These are phyloP conservation scores for Gadus chalcogrammus DNA, from an alignment of 2,113 vertebrate genomes.

Conservation along the genomic window DNA sequence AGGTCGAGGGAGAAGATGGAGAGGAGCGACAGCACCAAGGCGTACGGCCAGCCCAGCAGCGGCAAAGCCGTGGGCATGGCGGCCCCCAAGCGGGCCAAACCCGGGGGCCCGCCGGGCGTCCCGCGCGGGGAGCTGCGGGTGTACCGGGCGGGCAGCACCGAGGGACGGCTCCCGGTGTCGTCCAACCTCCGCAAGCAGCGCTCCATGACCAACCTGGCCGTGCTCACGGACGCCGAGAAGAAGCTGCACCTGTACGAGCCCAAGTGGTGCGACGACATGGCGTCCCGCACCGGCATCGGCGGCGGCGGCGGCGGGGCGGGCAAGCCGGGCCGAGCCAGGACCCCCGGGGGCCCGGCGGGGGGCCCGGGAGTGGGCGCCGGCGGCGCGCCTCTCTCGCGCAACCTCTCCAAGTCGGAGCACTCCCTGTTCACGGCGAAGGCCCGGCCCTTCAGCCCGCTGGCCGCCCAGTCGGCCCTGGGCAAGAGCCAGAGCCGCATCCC, in stretches of 20 bases:
- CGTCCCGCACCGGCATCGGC: conserved; percentile 71
- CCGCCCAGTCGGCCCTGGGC: conserved; percentile 74
- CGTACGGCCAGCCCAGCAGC: conserved; percentile 69
- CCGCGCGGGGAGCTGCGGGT: conserved; percentile 86
- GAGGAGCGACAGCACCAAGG: conserved; percentile 71
- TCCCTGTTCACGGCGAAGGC: conserved; percentile 87
- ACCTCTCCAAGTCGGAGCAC: conserved; percentile 92
- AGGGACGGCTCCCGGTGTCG: conserved; percentile 77
- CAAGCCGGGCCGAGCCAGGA: conserved; percentile 69
- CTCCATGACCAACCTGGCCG: conserved; percentile 93
- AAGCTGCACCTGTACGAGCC: conserved; percentile 94
- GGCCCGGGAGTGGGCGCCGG: conserved; percentile 61
- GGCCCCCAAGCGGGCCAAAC: conserved; percentile 83
- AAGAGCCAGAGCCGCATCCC: conserved; percentile 91
- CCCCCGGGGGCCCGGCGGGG: conserved; percentile 31
- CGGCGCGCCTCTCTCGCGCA: conserved; percentile 81
- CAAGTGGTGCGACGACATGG: conserved; percentile 91
- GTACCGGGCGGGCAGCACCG: conserved; percentile 83
- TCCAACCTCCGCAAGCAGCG: conserved; percentile 92
- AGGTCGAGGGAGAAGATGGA: conserved; percentile 70
- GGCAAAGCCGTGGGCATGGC: conserved; percentile 74
- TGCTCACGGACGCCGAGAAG: conserved; percentile 93
- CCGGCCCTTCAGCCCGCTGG: conserved; percentile 80
- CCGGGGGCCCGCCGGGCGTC: conserved; percentile 71
- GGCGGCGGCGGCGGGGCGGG: conserved; percentile 58